phyloP scores from a whole-genome alignment of 2,113 vertebrate species.

The Catharus bicknelli region DNA sequence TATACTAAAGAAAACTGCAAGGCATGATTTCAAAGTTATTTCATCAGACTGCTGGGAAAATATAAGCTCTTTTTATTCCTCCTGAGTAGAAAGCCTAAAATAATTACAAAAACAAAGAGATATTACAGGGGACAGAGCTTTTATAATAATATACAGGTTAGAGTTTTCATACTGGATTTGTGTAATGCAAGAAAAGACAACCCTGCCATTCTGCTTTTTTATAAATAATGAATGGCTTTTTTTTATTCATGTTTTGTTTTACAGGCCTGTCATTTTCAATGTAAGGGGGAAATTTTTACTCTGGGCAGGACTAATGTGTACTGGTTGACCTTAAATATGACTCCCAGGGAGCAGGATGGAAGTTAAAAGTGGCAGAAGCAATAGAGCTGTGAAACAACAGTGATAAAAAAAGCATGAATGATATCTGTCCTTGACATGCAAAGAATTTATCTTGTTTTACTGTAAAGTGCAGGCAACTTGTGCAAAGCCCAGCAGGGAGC shows the following conservation, averaged over 20 bases:
- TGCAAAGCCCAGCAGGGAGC: not conserved
- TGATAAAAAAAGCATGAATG: slow-evolving; percentile 31
- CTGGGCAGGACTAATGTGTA: slow-evolving; percentile 58
- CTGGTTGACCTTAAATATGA: slow-evolving; percentile 67
- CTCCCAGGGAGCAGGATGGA: slow-evolving; percentile 56
- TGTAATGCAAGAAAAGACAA: slow-evolving; percentile 6
- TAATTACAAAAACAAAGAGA: slow-evolving; percentile 57
- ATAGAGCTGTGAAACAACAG: slow-evolving; percentile 1
- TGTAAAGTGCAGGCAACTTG: not conserved
- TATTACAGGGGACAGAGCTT: not conserved
- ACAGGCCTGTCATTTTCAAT: slow-evolving; percentile 60
- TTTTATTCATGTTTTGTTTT: slow-evolving; percentile 55
- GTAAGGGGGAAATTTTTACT: slow-evolving; percentile 66
- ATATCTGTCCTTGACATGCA: slow-evolving; percentile 45
- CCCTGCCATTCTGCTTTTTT: slow-evolving; percentile 28
- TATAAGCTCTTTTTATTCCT: slow-evolving; percentile 35
- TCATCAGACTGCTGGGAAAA: slow-evolving; percentile 27
- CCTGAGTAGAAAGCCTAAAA: slow-evolving; percentile 36
- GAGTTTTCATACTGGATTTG: not conserved
- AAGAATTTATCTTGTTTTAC: slow-evolving; percentile 38
- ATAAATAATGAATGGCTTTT: slow-evolving; percentile 63
- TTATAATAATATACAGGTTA: not conserved
- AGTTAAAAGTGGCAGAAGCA: slow-evolving; percentile 66
- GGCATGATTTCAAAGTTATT: slow-evolving; percentile 23
- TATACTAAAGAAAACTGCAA: not conserved